Conservation (phyloP, 2,113 vertebrate genomes). For the Sapajus apella region DNA sequence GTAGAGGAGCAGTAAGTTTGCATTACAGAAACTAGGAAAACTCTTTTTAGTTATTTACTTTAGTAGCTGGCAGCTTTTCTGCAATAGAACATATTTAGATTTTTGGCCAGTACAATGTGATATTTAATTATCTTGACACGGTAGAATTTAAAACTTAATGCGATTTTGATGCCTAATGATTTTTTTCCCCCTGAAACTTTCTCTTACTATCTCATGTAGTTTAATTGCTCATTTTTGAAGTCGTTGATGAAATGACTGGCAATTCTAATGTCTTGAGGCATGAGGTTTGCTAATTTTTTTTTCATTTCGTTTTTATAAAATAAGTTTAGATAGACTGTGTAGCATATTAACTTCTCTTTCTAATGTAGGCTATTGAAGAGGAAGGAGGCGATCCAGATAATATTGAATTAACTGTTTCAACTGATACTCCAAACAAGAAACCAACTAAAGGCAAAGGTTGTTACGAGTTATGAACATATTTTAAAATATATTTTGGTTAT, state of each 20-base stretch:
- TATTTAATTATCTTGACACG: constrained; percentile 16
- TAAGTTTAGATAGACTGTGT: constrained; percentile 77
- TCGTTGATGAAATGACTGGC: constrained; percentile 61
- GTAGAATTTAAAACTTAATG: constrained; percentile 36
- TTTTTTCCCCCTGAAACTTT: background rate
- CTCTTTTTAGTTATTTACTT: constrained; percentile 15
- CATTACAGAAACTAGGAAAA: constrained; percentile 35
- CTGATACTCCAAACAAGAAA: constrained; percentile 91
- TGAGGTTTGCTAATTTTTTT: constrained; percentile 64
- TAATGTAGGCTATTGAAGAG: constrained; percentile 94
- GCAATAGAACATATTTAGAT: constrained; percentile 2
- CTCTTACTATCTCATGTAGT: constrained; percentile 25
- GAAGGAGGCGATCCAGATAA: constrained; percentile 96
- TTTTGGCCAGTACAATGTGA: background rate
- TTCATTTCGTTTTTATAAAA: constrained; percentile 71
- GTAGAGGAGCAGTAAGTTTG: constrained; percentile 45
- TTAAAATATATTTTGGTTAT: constrained; percentile 77
- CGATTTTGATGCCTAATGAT: constrained; percentile 51
- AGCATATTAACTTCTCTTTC: constrained; percentile 75
- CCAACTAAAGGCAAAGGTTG: constrained; percentile 94
- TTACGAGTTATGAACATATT: constrained; percentile 79
- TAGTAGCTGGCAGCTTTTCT: constrained; percentile 26
- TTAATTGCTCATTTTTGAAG: constrained; percentile 58
- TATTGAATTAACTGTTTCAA: constrained; percentile 89
- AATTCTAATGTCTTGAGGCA: constrained; percentile 63